phyloP scores from a whole-genome alignment of 2,888 invertebrate genomes.

The Yponomeuta sedellus region DNA sequence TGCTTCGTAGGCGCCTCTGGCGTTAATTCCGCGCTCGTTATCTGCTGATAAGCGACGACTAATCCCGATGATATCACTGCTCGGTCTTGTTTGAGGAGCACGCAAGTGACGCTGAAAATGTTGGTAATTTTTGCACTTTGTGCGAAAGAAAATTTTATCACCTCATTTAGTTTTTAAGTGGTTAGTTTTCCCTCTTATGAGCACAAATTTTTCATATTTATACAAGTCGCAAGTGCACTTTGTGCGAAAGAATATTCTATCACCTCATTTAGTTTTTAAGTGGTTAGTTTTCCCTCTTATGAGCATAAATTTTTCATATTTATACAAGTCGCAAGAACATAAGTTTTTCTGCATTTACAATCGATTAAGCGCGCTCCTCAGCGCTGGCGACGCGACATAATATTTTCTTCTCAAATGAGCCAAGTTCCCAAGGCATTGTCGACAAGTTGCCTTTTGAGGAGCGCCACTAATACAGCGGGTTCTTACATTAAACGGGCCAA shows the following conservation, averaged over 20 bases:
- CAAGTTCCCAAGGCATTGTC: conserved; percentile 73
- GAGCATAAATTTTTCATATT: conserved; percentile 31
- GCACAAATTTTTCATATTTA: conserved; percentile 34
- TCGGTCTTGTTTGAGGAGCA: conserved; percentile 16
- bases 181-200: not conserved
- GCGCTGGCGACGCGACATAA: conserved; percentile 46
- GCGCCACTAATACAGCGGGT: conserved; percentile 49
- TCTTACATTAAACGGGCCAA: conserved; percentile 22
- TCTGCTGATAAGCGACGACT: conserved; percentile 5
- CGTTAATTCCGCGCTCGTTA: conserved; percentile 5
- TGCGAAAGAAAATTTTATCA: not conserved
- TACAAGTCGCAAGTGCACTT: conserved; percentile 32
- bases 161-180: not conserved
- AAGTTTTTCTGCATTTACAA: conserved; percentile 47
- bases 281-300: not conserved
- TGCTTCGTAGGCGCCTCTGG: not conserved
- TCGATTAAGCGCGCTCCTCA: conserved; percentile 50
- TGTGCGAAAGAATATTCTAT: not conserved
- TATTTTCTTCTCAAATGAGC: conserved; percentile 74
- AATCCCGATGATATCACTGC: conserved; percentile 21
- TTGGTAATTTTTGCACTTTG: no score
- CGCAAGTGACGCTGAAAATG: not conserved
- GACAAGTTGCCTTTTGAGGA: conserved; percentile 64
- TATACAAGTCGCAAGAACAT: conserved; percentile 35
- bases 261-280: not conserved